Percentiles rank a stretch among this genome's conserved stretches.
phyloP scores from a whole-genome alignment of 2,113 vertebrate genomes.

The Hiodon alosoides region DNA sequence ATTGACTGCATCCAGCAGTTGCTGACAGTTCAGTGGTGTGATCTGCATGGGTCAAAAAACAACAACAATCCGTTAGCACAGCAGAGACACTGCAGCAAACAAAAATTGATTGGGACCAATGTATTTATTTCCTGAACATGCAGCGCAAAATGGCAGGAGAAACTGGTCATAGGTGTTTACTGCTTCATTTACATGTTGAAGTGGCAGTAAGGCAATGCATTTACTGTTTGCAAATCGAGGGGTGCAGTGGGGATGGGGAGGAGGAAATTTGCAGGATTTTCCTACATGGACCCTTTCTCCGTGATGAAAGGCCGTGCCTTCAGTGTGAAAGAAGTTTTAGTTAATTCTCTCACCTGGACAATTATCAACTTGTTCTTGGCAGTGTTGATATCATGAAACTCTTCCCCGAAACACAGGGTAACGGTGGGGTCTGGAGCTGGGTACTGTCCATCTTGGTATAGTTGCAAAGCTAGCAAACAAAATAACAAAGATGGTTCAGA shows the following conservation, averaged over 20 bases:
- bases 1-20: slow-evolving; percentile 59
- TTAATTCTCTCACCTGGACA: slow-evolving; percentile 72
- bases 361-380: slow-evolving; percentile 85
- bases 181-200: no score
- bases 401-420: slow-evolving; percentile 89
- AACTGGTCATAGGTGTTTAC: neutral
- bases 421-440: slow-evolving; percentile 77
- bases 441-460: slow-evolving; percentile 75
- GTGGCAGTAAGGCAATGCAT: no score
- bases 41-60: slow-evolving; percentile 45
- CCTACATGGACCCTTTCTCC: no score
- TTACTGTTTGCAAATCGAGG: no score
- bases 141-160: neutral
- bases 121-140: no score
- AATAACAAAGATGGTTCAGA: neutral
- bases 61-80: neutral
- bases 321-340: neutral
- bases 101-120: no score
- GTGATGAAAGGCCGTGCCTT: neutral
- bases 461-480: slow-evolving; percentile 72
- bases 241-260: no score
- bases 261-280: no score
- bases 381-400: slow-evolving; percentile 71
- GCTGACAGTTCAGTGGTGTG: slow-evolving; percentile 62
- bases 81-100: neutral